Conservation (phyloP, 2,113 vertebrate species). For the Fulica atra region DNA sequence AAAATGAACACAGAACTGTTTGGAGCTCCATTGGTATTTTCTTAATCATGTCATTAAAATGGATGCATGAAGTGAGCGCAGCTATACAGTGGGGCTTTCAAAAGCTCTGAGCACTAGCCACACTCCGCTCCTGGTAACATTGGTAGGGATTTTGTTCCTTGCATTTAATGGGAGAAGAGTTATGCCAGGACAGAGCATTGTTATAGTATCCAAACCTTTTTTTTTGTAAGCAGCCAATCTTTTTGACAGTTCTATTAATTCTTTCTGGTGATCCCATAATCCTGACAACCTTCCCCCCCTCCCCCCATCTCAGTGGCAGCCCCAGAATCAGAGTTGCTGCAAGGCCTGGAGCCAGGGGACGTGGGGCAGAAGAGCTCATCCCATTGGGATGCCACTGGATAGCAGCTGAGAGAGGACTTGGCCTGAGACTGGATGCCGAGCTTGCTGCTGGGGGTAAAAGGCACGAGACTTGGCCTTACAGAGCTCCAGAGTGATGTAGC, state of each 20-base stretch:
- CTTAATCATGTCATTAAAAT: slow-evolving; percentile 55
- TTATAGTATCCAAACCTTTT: not conserved
- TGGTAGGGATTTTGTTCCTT: slow-evolving; percentile 10
- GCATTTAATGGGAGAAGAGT: not conserved
- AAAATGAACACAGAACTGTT: slow-evolving; percentile 59
- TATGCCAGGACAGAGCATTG: not conserved
- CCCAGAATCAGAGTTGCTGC: not conserved
- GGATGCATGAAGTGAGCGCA: slow-evolving; percentile 26
- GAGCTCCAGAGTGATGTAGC: not conserved
- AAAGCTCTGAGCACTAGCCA: slow-evolving; percentile 36
- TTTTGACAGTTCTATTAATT: not conserved
- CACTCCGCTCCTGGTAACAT: not conserved
- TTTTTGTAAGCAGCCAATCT: not conserved
- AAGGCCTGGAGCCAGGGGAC: not conserved
- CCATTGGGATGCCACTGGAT: accelerated
- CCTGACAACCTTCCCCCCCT: not conserved
- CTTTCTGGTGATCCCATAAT: slow-evolving; percentile 12
- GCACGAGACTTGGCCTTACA: not conserved
- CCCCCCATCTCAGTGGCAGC: not conserved
- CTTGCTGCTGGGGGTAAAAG: not conserved
- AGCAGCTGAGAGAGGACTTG: not conserved
- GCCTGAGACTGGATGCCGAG: not conserved
- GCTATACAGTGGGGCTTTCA: slow-evolving; percentile 44
- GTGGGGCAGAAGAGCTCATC: not conserved
- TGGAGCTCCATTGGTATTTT: slow-evolving; percentile 55